These are phyloP conservation scores for Rhea americana DNA, from an alignment of 2,113 vertebrate genomes.

Conservation along the genomic window DNA sequence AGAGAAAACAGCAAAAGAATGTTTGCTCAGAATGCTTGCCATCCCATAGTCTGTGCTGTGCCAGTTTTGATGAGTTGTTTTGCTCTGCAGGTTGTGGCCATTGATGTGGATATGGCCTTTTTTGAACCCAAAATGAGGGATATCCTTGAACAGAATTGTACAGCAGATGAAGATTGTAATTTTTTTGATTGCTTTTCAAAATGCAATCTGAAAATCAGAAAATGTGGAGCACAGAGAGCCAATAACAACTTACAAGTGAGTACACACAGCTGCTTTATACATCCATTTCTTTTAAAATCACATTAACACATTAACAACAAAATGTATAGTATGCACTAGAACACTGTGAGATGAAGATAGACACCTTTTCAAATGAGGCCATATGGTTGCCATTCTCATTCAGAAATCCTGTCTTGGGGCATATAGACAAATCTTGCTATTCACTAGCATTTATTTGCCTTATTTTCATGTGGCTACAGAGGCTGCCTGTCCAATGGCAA, in stretches of 20 bases:
- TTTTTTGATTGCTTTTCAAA: constrained; percentile 96
- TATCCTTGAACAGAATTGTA: constrained; percentile 96
- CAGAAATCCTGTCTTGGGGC: neutral
- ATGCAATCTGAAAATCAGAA: constrained; percentile 80
- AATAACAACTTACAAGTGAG: constrained; percentile 96
- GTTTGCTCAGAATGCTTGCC: neutral
- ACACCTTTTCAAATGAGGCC: neutral
- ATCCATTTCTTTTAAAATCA: constrained; percentile 21
- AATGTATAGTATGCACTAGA: neutral
- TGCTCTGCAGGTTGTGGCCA: constrained; percentile 89
- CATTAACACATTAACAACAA: neutral
- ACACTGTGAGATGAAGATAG: neutral
- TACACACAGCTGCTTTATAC: constrained; percentile 23
- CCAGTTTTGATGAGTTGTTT: constrained; percentile 12
- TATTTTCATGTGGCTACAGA: neutral
- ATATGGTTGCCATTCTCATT: accelerated
- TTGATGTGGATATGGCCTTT: constrained; percentile 98
- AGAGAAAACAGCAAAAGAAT: neutral
- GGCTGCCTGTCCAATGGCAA: neutral
- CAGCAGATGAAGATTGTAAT: constrained; percentile 90
- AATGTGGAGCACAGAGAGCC: constrained; percentile 83
- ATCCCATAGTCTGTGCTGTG: accelerated
- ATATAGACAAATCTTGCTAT: neutral
- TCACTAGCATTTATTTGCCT: neutral
- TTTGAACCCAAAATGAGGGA: constrained; percentile 98